Percentiles rank a stretch among this genome's conserved stretches.
phyloP scores from a whole-genome alignment of 2,113 vertebrate genomes.

The Mormyrus iriodes region DNA sequence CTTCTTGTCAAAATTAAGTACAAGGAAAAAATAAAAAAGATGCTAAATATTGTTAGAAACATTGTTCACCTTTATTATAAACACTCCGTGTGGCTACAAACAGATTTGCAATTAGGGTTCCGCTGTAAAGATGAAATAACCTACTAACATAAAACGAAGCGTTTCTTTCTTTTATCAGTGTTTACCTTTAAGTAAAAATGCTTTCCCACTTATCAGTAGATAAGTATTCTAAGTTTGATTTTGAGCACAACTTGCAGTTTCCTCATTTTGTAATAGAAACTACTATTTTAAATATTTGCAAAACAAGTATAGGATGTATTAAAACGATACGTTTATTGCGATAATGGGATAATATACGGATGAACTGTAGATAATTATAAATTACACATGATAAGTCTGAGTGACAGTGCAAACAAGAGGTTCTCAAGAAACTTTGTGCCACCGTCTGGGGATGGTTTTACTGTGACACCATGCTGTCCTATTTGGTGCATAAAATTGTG shows the following conservation, averaged over 20 bases:
- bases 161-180: not conserved
- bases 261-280: not conserved
- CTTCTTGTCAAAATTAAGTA: constrained; percentile 48
- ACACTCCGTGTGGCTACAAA: constrained; percentile 51
- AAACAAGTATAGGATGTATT: not conserved
- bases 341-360: not conserved
- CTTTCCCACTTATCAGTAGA: not conserved
- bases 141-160: not conserved
- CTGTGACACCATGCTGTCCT: constrained; percentile 55
- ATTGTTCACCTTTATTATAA: constrained; percentile 46
- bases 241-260: not conserved
- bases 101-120: constrained; percentile 40
- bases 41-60: constrained; percentile 50
- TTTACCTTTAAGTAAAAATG: not conserved
- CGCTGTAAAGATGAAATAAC: constrained; percentile 15
- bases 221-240: not conserved
- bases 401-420: not conserved
- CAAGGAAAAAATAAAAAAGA: constrained; percentile 29
- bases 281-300: not conserved
- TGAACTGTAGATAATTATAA: not conserved
- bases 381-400: not conserved
- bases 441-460: constrained; percentile 46
- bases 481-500: constrained; percentile 42
- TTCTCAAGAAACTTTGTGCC: constrained; percentile 34
- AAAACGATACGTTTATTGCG: not conserved